Conservation (phyloP, 2,113 vertebrate species). For the Delphinapterus leucas region DNA sequence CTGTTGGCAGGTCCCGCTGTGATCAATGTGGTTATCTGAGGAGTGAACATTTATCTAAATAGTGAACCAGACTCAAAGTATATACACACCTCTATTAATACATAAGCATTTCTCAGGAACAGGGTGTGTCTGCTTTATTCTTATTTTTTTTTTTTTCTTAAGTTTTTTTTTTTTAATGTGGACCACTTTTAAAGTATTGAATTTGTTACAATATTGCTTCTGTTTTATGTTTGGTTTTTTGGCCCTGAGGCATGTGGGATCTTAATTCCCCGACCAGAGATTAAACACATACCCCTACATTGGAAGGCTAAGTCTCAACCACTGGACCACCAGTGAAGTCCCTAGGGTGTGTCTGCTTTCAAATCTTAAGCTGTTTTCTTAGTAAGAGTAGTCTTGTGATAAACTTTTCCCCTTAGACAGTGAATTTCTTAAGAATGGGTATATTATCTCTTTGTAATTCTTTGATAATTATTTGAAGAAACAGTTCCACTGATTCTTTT, state of each 20-base stretch:
- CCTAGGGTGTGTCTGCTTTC: neutral
- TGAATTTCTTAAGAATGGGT: neutral
- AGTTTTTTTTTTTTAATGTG: too few relatives aligned
- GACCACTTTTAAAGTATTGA: too few relatives aligned
- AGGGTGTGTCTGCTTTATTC: neutral
- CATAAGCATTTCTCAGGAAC: neutral
- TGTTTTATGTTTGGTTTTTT: too few relatives aligned
- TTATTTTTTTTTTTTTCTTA: too few relatives aligned
- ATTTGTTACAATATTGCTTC: too few relatives aligned
- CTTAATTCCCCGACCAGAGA: too few relatives aligned
- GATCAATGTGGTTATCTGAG: neutral
- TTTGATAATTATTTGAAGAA: neutral
- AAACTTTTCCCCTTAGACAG: neutral
- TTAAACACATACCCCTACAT: too few relatives aligned
- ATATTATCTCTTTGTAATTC: neutral
- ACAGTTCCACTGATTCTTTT: neutral
- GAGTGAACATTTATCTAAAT: neutral
- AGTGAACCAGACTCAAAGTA: neutral
- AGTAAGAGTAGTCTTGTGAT: neutral
- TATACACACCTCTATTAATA: neutral
- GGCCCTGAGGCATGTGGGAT: too few relatives aligned
- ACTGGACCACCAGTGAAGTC: too few relatives aligned
- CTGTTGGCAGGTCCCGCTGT: neutral
- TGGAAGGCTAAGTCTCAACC: too few relatives aligned
- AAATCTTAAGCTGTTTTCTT: neutral